Conservation (phyloP, 35 echinoderm and acorn worm species). For the Ptychodera flava region DNA sequence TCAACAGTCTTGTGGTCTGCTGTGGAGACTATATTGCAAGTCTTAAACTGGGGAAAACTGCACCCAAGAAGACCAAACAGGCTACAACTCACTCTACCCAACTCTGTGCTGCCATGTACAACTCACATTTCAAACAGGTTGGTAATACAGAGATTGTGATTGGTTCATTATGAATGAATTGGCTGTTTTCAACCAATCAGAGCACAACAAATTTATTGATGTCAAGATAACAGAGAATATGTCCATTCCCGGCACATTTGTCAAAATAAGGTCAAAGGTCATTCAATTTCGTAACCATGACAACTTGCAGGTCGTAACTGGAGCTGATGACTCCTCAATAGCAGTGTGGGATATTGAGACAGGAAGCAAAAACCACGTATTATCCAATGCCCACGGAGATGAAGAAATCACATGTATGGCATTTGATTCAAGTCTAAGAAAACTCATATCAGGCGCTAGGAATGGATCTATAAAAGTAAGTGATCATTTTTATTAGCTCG, state of each 20-base stretch:
- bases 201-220: not conserved
- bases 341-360: constrained; percentile 85
- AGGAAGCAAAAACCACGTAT: constrained; percentile 71
- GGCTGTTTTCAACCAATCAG: not conserved
- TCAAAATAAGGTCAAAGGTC: too few relatives aligned
- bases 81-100: constrained; percentile 62
- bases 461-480: constrained; percentile 91
- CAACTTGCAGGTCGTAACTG: constrained; percentile 90
- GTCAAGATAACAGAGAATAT: not conserved
- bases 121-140: constrained; percentile 84
- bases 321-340: constrained; percentile 82
- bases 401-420: constrained; percentile 95
- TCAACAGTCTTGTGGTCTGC: constrained; percentile 37
- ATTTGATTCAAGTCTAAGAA: constrained; percentile 66
- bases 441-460: constrained; percentile 76
- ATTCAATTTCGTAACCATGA: too few relatives aligned
- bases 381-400: constrained; percentile 71
- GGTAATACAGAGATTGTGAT: not conserved
- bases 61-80: constrained; percentile 16
- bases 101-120: constrained; percentile 83
- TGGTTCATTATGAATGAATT: too few relatives aligned
- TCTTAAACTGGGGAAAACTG: constrained; percentile 42
- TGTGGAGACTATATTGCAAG: constrained; percentile 80
- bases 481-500: too few relatives aligned
- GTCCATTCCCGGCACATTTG: too few relatives aligned